Conservation (phyloP, 2,113 vertebrate genomes). For the Alethe diademata region DNA sequence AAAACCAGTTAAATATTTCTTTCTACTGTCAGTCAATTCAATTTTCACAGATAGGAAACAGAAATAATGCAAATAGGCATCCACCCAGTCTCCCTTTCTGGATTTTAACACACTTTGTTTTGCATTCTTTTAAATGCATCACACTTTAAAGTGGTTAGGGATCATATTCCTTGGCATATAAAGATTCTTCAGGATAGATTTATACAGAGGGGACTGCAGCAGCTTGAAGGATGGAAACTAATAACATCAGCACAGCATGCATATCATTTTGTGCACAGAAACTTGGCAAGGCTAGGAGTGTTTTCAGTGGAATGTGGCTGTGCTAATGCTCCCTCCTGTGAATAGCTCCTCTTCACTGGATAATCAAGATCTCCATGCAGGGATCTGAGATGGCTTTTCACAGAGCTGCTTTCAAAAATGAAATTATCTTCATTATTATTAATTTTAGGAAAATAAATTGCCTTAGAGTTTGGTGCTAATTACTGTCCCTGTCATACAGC, state of each 20-base stretch:
- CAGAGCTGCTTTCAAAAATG: constrained; percentile 42
- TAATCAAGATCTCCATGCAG: constrained; percentile 40
- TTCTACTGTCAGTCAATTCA: constrained; percentile 20
- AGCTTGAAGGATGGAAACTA: constrained; percentile 50
- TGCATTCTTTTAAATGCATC: constrained; percentile 30
- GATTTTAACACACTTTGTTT: constrained; percentile 31
- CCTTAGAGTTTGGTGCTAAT: constrained; percentile 41
- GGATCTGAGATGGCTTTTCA: constrained; percentile 35
- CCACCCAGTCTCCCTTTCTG: background rate
- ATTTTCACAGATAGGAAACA: constrained; percentile 25
- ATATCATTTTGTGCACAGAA: constrained; percentile 52
- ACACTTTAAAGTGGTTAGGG: constrained; percentile 21
- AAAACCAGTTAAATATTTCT: constrained; percentile 7
- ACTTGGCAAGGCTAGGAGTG: constrained; percentile 50
- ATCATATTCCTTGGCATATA: constrained; percentile 8
- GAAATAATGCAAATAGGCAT: constrained; percentile 23
- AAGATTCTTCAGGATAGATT: constrained; percentile 28
- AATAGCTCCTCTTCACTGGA: constrained; percentile 28
- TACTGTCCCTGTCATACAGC: background rate
- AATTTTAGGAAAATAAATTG: constrained; percentile 57
- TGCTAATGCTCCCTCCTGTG: constrained; percentile 55
- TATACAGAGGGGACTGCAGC: constrained; percentile 31
- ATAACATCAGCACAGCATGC: constrained; percentile 62
- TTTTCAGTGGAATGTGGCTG: constrained; percentile 52
- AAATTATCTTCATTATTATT: constrained; percentile 64